Conservation (phyloP, 2,888 invertebrate species). For the Camponotus fellah region DNA sequence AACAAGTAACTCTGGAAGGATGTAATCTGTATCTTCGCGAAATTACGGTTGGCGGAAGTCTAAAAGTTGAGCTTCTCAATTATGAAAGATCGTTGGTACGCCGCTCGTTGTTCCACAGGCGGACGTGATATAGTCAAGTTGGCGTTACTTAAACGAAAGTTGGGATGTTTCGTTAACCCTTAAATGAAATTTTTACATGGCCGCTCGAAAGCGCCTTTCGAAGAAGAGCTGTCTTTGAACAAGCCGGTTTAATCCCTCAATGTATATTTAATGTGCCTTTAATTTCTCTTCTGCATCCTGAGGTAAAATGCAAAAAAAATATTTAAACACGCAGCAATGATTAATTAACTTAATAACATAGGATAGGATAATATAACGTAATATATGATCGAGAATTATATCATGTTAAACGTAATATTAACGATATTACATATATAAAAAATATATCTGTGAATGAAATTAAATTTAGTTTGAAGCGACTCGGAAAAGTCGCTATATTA, state of each 20-base stretch:
- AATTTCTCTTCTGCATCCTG: neutral
- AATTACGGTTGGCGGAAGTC: slow-evolving; percentile 53
- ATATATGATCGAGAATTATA: neutral
- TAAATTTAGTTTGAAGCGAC: slow-evolving; percentile 6
- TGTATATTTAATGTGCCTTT: slow-evolving; percentile 12
- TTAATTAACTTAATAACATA: slow-evolving; percentile 8
- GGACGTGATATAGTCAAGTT: slow-evolving; percentile 27
- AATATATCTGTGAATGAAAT: neutral
- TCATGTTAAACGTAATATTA: neutral
- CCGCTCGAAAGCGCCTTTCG: neutral
- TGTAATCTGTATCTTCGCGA: slow-evolving; percentile 54
- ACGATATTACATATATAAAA: neutral
- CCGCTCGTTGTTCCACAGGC: slow-evolving; percentile 43
- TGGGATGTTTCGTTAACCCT: slow-evolving; percentile 41
- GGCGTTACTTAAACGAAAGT: slow-evolving; percentile 43
- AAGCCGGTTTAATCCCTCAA: slow-evolving; percentile 18
- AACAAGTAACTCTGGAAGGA: slow-evolving; percentile 50
- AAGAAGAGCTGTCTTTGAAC: slow-evolving; percentile 1
- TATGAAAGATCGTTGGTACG: slow-evolving; percentile 54
- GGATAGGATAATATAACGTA: neutral
- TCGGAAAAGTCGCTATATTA: slow-evolving; percentile 3
- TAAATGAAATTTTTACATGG: slow-evolving; percentile 46
- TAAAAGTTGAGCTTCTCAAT: slow-evolving; percentile 56
- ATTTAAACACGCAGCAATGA: neutral
- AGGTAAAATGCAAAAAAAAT: slow-evolving; percentile 9